Evolutionary conservation across 2,113 vertebrate species (phyloP), one percentile per base, ranked within the genome.

Genomic region (Triplophysa rosa): DNA sequence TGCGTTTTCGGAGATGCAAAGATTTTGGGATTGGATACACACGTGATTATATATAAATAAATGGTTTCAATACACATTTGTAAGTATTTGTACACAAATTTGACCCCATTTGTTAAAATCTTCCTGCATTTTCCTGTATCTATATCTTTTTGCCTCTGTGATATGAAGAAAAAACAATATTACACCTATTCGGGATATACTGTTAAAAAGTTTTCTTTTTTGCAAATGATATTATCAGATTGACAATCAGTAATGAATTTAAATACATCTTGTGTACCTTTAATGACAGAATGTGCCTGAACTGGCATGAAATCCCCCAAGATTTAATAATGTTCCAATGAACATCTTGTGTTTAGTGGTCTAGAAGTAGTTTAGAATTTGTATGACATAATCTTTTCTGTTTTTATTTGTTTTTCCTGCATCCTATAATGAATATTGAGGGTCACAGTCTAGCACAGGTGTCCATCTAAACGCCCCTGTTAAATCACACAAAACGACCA

Each of bases 401-500:
- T 45, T 45, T 42, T 45, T 45, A 9, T n/a, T 21, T 21, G 8
- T 2, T 21, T 56, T 58, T 2, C n/a, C 9, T 58, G 13, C 5
- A 52, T 52, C 49, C 14, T 17, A 52, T 52, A 52, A 52, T 16
- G 16, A 17, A 14, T 16, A 3, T 49, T 14, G 12, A 19, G 52
- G 52, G 21, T 29, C 8, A 29, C 16, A 3, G 21, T 33, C 19
- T 33, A 61, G 56, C 37, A 3, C 45, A 76, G 42, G 73, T 65
- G 23, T 65, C 3, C 45, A 65, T 11, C 24, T 21, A 47, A 54
- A 21, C 16, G 56, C 54, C 19, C 61, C n/a, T 37, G 19, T 49
- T 65, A 23, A 52, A 65, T 77, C 19, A 76, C 24, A 52, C 19
- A 52, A 77, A 65, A 64, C 26, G 12, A 17, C 16, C 17, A 52